Percentiles rank a stretch among this genome's conserved stretches.
Conservation (phyloP, 2,797 vertebrate species). For the Macropus fuliginosus region DNA sequence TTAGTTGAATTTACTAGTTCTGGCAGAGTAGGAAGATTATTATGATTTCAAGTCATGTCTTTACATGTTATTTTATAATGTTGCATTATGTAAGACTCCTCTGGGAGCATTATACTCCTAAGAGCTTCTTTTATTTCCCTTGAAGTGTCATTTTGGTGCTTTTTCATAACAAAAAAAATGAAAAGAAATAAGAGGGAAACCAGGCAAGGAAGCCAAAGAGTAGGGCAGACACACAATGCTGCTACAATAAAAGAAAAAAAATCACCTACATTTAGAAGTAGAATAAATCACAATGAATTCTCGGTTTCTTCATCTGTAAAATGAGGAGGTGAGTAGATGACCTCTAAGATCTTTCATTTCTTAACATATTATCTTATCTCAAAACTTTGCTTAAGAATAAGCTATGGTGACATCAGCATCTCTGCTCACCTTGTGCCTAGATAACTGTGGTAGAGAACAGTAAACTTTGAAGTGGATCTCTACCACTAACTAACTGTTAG, state of each 20-base stretch:
- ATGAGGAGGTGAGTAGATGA: not conserved
- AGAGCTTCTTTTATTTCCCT: not conserved
- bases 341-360: not conserved
- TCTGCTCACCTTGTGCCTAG: slow-evolving; percentile 1
- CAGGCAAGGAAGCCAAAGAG: slow-evolving; percentile 1
- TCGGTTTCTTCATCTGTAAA: not conserved
- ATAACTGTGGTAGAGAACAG: not conserved
- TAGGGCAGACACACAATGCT: not conserved
- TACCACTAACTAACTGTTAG: slow-evolving; percentile 18
- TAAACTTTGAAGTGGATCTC: slow-evolving; percentile 1
- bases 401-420: slow-evolving; percentile 16
- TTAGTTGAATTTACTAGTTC: not conserved
- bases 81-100: not conserved
- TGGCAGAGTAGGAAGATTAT: not conserved
- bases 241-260: slow-evolving; percentile 26
- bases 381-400: slow-evolving; percentile 51
- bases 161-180: not conserved
- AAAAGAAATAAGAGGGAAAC: slow-evolving; percentile 37
- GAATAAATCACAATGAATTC: not conserved
- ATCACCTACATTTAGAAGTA: not conserved
- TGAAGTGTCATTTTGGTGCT: not conserved
- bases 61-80: not conserved
- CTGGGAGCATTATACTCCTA: not conserved
- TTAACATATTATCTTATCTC: not conserved
- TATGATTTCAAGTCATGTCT: not conserved